Base-by-base conservation (phyloP, 2,888 invertebrate genomes). In the Drosophila borealis region DNA sequence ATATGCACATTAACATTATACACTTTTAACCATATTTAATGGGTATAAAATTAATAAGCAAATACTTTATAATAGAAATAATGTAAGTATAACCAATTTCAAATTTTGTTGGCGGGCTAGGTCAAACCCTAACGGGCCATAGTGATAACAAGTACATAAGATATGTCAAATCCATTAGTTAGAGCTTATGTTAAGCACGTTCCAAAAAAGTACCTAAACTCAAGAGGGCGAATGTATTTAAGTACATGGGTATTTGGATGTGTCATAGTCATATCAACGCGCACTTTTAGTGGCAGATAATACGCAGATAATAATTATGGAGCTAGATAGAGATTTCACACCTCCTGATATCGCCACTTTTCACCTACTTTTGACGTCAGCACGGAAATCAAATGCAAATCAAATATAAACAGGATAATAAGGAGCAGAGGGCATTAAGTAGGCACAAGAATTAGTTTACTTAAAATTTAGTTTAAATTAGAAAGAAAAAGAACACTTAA, bases 181-280 rank as follows among this genome's bases (percentile, higher is more conserved):
- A 14, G 9, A 17, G 14, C 39, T 14, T 14, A 14, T 14, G n/a
- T 25, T 11, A 14, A 21, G 49, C 13, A 37, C 37, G 19, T 6
- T 14, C 42, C 17, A 11, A 17, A 37, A 41, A 11, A 29, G 21
- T n/a, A 25, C 25, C 4, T 8, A 8, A 8, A 29, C 2, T 29
- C 8, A 29, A 29, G 29, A 0, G 29, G 29, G 8, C 29, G 8
- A 25, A n/a, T 19, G 14, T 11, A 45, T 21, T 25, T 45, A 21
- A 8, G n/a, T 8, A 29, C 29, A 29, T 21, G 21, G 45, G n/a
- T 54, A 33, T 37, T 25, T 25, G 36, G 46, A 42, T 69, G 75
- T 70, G 73, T 74, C 73, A 74, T 56, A 49, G 63, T n/a, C 37
- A 74, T 63, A 60, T 74, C 55, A 60, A 68, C 37, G 57, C 45